A percentile compares a stretch with the other conserved stretches of the same genome.
Evolutionary conservation across 2,888 invertebrate species (phyloP).

Genomic region (Bimastos eiseni): DNA sequence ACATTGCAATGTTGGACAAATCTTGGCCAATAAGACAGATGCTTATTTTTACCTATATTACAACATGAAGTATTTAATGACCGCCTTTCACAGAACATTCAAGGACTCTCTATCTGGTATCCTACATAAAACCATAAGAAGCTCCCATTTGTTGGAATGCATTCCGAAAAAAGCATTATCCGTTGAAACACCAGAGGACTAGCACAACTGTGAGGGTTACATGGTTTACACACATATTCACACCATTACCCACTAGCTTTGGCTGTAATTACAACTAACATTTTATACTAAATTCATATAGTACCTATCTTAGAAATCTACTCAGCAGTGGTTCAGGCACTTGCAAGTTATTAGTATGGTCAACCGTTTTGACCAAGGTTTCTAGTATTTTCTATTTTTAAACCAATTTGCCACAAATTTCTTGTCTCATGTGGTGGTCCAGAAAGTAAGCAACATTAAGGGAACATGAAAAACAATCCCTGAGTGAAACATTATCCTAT

Average conservation of each 20-base stretch:
- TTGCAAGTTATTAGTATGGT: neutral
- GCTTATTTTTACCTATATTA: no score
- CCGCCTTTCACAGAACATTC: no score
- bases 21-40: no score
- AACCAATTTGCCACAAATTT: neutral
- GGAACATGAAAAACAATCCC: neutral
- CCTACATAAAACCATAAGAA: neutral
- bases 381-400: neutral
- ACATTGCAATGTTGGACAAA: neutral
- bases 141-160: neutral
- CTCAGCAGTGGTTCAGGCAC: neutral
- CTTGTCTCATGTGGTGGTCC: neutral
- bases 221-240: slow-evolving; percentile 2
- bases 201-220: neutral
- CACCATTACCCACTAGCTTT: neutral
- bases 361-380: neutral
- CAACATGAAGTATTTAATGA: no score
- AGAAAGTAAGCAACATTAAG: neutral
- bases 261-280: neutral
- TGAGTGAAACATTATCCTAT: neutral
- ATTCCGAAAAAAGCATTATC: neutral
- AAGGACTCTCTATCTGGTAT: neutral
- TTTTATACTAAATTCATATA: neutral
- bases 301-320: neutral
- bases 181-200: neutral